Evolutionary conservation across 92 coral and sea anemone species (phyloP).

Genomic region (Micromussa lordhowensis): DNA sequence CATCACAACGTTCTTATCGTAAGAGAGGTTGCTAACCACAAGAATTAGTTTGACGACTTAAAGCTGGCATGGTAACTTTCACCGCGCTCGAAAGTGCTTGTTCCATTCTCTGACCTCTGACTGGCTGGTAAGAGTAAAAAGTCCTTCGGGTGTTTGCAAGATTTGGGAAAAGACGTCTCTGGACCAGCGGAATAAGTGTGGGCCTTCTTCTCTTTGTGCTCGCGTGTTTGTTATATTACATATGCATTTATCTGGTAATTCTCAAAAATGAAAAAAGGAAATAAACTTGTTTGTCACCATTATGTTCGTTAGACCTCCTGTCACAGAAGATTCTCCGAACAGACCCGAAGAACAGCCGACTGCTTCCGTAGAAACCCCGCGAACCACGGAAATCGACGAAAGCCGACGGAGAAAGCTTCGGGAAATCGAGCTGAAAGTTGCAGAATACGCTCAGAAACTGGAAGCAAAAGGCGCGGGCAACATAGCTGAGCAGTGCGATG

Average conservation of each 20-base stretch:
- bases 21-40: background rate
- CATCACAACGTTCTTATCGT: background rate
- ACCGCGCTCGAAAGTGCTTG: background rate
- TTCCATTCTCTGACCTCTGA: background rate
- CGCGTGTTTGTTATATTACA: no score
- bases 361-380: slow-evolving; percentile 64
- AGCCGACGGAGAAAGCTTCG: slow-evolving; percentile 88
- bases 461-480: slow-evolving; percentile 86
- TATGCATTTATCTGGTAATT: background rate
- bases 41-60: background rate
- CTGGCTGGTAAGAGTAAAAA: background rate
- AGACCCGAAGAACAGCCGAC: slow-evolving; percentile 62
- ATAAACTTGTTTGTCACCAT: background rate
- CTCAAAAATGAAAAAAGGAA: no score
- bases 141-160: background rate
- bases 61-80: background rate
- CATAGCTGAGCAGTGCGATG: slow-evolving; percentile 92
- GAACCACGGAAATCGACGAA: slow-evolving; percentile 86
- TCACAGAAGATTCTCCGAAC: slow-evolving; percentile 74
- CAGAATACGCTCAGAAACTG: slow-evolving; percentile 94
- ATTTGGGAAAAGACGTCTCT: background rate
- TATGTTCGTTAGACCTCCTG: slow-evolving; percentile 38
- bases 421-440: slow-evolving; percentile 96
- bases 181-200: background rate
- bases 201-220: slow-evolving; percentile 3